Evolutionary conservation across 2,888 invertebrate genomes (phyloP).

Genomic region (Cosmia pyralina): DNA sequence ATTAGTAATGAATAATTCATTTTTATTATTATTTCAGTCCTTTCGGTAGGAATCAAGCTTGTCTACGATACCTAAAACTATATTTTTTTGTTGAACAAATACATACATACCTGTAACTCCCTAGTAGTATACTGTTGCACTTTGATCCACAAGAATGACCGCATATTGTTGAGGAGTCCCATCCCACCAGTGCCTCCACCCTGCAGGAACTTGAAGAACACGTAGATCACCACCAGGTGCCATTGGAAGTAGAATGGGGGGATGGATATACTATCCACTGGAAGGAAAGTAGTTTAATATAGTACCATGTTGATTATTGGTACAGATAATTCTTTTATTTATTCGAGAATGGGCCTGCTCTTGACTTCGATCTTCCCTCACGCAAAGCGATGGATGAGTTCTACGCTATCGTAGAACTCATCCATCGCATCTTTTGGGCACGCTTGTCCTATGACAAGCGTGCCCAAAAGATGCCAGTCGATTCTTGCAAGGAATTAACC

Average conservation of each 20-base stretch:
- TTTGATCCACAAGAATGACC: constrained; percentile 98
- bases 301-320: not conserved
- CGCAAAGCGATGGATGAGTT: not conserved
- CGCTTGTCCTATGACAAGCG: too few species aligned
- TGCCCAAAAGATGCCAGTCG: not conserved
- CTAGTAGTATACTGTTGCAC: constrained; percentile 99
- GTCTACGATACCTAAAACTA: not conserved
- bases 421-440: too few species aligned
- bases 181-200: constrained; percentile 98
- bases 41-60: not conserved
- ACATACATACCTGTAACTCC: constrained; percentile 94
- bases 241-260: constrained; percentile 93
- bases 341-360: not conserved
- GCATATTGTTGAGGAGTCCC: constrained; percentile 97
- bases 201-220: constrained; percentile 97
- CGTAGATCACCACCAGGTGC: constrained; percentile 97
- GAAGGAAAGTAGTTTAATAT: constrained; percentile 35
- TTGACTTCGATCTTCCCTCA: too few species aligned
- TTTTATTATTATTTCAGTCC: not conserved
- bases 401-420: too few species aligned
- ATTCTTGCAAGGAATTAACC: not conserved
- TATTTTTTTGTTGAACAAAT: constrained; percentile 30
- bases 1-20: not conserved
- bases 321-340: not conserved
- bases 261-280: constrained; percentile 95